phyloP scores from a whole-genome alignment of 2,797 vertebrate species.

The Megalops cyprinoides region DNA sequence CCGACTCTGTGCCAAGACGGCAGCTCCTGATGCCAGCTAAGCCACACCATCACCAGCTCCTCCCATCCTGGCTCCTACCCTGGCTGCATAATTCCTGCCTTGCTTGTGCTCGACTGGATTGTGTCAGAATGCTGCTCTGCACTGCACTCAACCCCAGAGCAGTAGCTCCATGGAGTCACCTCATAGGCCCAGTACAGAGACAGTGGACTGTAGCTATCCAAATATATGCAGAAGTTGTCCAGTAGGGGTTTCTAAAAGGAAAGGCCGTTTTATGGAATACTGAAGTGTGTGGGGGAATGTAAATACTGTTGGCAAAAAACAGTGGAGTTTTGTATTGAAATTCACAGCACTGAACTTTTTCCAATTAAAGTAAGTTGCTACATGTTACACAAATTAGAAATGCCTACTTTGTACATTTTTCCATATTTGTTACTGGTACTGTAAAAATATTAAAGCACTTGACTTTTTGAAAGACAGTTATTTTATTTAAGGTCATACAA shows the following conservation, averaged over 20 bases:
- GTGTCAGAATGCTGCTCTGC: too few species aligned
- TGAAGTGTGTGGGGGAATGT: neutral
- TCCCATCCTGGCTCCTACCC: neutral
- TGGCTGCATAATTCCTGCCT: too few species aligned
- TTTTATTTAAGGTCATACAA: neutral
- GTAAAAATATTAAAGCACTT: neutral
- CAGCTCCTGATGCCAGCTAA: slow-evolving; percentile 76
- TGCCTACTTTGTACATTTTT: neutral
- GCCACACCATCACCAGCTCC: neutral
- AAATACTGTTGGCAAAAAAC: neutral
- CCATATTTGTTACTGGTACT: neutral
- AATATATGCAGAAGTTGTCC: neutral
- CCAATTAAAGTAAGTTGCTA: neutral
- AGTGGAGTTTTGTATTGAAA: neutral
- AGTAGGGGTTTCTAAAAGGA: neutral
- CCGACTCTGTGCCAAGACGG: slow-evolving; percentile 88
- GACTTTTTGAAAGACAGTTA: neutral
- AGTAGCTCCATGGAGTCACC: neutral
- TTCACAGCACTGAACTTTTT: neutral
- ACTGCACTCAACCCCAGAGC: neutral
- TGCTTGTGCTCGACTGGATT: too few species aligned
- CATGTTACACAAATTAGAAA: neutral
- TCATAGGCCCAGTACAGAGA: neutral
- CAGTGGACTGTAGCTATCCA: neutral
- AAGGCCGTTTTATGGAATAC: neutral